These are phyloP conservation scores for Halesus radiatus DNA, from an alignment of 1,140 invertebrate genomes.

Conservation along the genomic window DNA sequence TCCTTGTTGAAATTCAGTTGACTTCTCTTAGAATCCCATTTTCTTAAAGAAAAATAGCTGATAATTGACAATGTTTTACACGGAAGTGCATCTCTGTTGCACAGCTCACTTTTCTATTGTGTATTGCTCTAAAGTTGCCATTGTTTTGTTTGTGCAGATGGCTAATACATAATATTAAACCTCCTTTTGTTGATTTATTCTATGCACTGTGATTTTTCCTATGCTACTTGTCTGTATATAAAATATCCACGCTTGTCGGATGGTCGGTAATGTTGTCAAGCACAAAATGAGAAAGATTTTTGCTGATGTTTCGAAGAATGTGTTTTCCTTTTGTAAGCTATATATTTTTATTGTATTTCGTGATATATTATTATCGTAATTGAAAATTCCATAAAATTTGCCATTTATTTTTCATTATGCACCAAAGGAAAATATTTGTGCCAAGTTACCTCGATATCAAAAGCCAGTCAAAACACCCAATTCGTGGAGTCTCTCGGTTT, in stretches of 20 bases:
- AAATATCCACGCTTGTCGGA: neutral
- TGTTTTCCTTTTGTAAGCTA: neutral
- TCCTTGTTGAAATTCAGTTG: conserved; percentile 29
- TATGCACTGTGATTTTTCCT: conserved; percentile 31
- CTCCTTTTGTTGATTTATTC: conserved; percentile 10
- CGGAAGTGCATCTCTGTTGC: neutral
- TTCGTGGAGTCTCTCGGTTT: too few species aligned
- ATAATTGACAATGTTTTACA: conserved; percentile 4
- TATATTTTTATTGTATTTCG: neutral
- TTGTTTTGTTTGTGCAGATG: conserved; percentile 15
- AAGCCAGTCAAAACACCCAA: too few species aligned
- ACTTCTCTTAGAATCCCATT: neutral
- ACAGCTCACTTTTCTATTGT: conserved; percentile 17
- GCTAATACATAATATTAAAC: conserved; percentile 12
- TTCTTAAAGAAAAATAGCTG: conserved; percentile 17
- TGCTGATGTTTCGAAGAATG: neutral
- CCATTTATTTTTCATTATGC: conserved; percentile 1
- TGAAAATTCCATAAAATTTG: conserved; percentile 27
- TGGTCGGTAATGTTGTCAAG: neutral
- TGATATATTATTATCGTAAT: conserved; percentile 11
- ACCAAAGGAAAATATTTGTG: conserved; percentile 1
- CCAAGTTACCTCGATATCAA: neutral
- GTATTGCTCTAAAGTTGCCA: conserved; percentile 26
- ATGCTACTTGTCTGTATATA: conserved; percentile 9
- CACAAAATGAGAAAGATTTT: conserved; percentile 11